Evolutionary conservation across 1,140 invertebrate genomes (phyloP), one percentile per base, ranked within the genome.

Genomic region (Stegodyphus dumicola): DNA sequence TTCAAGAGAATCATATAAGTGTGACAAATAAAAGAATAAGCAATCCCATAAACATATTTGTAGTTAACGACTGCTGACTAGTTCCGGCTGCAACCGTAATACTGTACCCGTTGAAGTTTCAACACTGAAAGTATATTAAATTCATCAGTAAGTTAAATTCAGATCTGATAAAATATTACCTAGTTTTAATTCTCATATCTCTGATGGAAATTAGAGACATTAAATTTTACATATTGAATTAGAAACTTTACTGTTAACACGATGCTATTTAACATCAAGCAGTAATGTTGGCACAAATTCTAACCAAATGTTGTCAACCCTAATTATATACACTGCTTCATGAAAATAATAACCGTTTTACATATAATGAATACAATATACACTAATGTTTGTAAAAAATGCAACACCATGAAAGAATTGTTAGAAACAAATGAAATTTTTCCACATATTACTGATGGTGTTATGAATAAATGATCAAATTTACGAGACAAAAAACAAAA

Each of bases 31-130:
- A 33, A 33, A 33, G 1, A 33, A 33, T 33, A 33, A 33, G 33
- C 33, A 33, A 33, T 33, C 33, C 33, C 33, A 33, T 33, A 33
- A 33, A 33, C 33, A 33, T 33, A 33, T 33, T 33, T 33, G 33
- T 33, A 33, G 56, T 15, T 60, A 60, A 11, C 56, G 56, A 60
- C 15, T 60, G 56, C 66, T 79, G 17, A 53, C 33, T 70, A 56
- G 18, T 13, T 79, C 66, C 0, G 53, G 49, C 33, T 70, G 77
- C 15, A 79, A 52, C 13, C 77, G 66, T 69, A 79, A 17, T 5
- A 79, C 52, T 53, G 66, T n/a, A 79, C 77, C 77, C 49, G 52
- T 33, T 6, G 77, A 79, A 9, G 77, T 79, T 15, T 70, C 77
- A 56, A 79, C 52, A 54, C 77, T 79, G 54, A 9, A 79, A 79